Conservation (phyloP, 2,113 vertebrate species). For the Merops nubicus region DNA sequence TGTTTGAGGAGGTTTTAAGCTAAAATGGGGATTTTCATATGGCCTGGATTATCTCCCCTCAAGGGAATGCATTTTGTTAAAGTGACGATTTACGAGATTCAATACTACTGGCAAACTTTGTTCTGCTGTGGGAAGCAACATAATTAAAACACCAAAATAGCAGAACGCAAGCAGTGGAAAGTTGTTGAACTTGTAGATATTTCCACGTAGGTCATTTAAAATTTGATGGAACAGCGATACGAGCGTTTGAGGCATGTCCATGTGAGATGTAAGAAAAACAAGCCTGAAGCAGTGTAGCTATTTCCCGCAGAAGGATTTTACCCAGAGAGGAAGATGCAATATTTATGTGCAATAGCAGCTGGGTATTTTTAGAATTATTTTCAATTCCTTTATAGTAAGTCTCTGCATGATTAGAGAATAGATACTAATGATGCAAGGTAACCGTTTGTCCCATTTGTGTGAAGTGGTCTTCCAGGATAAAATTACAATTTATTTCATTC, state of each 20-base stretch:
- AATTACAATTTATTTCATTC: constrained; percentile 54
- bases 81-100: constrained; percentile 8
- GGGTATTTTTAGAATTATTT: constrained; percentile 19
- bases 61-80: not conserved
- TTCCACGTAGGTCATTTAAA: not conserved
- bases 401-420: constrained; percentile 10
- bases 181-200: not conserved
- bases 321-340: not conserved
- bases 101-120: not conserved
- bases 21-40: not conserved
- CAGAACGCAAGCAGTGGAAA: not conserved
- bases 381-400: not conserved
- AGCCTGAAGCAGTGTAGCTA: not conserved
- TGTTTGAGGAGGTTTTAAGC: not conserved
- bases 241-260: not conserved
- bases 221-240: not conserved
- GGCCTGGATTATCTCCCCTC: not conserved
- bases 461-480: constrained; percentile 35
- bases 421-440: constrained; percentile 42
- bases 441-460: constrained; percentile 18
- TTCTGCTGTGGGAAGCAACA: not conserved
- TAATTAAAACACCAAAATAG: not conserved
- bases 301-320: constrained; percentile 2
- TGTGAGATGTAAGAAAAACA: constrained; percentile 6
- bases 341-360: not conserved